Evolutionary conservation across 2,797 vertebrate genomes (phyloP).

Genomic region (Sebastes flavidus): DNA sequence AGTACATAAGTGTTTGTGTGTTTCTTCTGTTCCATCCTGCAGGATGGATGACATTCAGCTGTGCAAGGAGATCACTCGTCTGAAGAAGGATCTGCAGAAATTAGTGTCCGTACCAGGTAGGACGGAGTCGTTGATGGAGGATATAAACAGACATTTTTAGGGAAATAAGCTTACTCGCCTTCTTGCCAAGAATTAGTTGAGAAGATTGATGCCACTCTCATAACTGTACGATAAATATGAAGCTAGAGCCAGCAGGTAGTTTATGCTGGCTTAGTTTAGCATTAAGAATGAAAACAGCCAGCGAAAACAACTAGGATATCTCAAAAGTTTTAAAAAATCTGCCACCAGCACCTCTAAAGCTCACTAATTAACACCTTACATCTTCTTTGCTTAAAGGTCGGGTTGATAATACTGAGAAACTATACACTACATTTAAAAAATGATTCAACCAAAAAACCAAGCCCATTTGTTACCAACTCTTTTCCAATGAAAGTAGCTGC

Average conservation of each 20-base stretch:
- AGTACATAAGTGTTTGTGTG: background rate
- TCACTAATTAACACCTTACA: background rate
- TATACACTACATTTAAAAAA: too few relatives aligned
- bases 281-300: background rate
- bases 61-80: constrained; percentile 89
- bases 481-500: too few relatives aligned
- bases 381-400: background rate
- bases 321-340: background rate
- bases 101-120: constrained; percentile 86
- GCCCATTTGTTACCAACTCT: too few relatives aligned
- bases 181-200: background rate
- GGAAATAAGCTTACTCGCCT: background rate
- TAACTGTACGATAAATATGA: background rate
- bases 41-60: constrained; percentile 96
- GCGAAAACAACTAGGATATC: background rate
- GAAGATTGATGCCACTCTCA: background rate
- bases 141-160: background rate
- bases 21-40: constrained; percentile 4
- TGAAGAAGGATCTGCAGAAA: constrained; percentile 90
- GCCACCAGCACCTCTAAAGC: background rate
- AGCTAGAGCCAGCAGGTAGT: background rate
- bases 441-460: too few relatives aligned
- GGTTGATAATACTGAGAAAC: too few relatives aligned
- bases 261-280: background rate
- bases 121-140: background rate